Conservation (phyloP, 1,140 invertebrate genomes). For the Odontomachus brunneus region DNA sequence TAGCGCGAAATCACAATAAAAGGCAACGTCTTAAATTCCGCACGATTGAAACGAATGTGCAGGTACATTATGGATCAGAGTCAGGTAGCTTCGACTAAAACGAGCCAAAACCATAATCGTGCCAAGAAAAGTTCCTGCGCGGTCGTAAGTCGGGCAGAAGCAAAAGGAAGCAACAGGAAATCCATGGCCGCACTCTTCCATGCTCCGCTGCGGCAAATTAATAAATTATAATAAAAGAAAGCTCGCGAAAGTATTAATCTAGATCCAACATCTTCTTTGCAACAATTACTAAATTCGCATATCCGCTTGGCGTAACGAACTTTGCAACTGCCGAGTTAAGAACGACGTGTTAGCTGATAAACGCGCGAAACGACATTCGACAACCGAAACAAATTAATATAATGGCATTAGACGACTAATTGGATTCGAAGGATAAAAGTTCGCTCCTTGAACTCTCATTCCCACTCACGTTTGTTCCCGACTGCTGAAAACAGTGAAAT, state of each 20-base stretch:
- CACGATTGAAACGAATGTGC: conserved; percentile 42
- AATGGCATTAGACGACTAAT: too few relatives aligned
- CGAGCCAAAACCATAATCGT: conserved; percentile 66
- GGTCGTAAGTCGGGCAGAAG: conserved; percentile 61
- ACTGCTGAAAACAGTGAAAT: too few relatives aligned
- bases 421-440: too few relatives aligned
- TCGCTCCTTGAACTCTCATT: too few relatives aligned
- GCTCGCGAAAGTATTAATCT: conserved; percentile 4
- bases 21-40: not conserved
- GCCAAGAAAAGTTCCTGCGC: conserved; percentile 71
- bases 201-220: conserved; percentile 44
- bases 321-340: not conserved
- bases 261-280: conserved; percentile 6
- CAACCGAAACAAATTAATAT: too few relatives aligned
- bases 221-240: conserved; percentile 60
- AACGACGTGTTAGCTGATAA: too few relatives aligned
- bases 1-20: not conserved
- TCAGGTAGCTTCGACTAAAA: conserved; percentile 57
- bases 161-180: conserved; percentile 73
- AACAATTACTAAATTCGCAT: conserved; percentile 20
- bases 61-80: conserved; percentile 63
- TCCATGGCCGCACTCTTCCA: not conserved
- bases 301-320: not conserved
- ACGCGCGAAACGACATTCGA: too few relatives aligned
- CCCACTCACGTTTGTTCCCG: too few relatives aligned